phyloP scores from a whole-genome alignment of 1,140 invertebrate genomes.

The Fopius arisanus region DNA sequence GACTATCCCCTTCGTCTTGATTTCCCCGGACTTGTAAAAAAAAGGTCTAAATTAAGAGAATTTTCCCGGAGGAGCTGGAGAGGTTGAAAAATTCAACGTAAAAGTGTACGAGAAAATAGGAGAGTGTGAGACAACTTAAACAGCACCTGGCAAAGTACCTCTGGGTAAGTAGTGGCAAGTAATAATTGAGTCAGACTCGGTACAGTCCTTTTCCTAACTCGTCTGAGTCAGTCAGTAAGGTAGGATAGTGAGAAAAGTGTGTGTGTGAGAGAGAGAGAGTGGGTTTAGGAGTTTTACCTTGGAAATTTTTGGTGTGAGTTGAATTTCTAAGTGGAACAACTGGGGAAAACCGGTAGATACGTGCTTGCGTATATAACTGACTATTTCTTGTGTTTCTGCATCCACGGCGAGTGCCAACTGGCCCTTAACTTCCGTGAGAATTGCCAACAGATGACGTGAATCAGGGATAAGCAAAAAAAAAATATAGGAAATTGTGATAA shows the following conservation, averaged over 20 bases:
- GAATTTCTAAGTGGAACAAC: background rate
- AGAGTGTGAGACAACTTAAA: constrained; percentile 11
- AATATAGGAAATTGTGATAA: background rate
- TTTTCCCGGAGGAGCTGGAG: background rate
- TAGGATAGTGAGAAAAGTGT: background rate
- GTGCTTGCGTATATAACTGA: constrained; percentile 11
- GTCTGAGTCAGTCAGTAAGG: background rate
- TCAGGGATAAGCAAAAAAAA: background rate
- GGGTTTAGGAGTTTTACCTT: background rate
- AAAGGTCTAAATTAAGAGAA: background rate
- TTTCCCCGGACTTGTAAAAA: background rate
- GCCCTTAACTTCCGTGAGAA: constrained; percentile 7
- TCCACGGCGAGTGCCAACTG: background rate
- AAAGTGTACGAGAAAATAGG: background rate
- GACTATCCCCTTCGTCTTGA: background rate
- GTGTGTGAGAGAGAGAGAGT: background rate
- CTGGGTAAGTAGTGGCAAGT: constrained; percentile 9
- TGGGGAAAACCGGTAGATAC: background rate
- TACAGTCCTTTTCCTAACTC: background rate
- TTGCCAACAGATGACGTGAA: constrained; percentile 5
- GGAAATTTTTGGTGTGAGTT: background rate
- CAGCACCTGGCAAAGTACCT: constrained; percentile 6
- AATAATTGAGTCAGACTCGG: constrained; percentile 13
- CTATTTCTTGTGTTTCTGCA: constrained; percentile 11
- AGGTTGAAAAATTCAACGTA: background rate